A percentile compares a stretch with the other conserved stretches of the same genome.
Conservation (phyloP, 2,113 vertebrate species). For the Atherinomorus stipes region DNA sequence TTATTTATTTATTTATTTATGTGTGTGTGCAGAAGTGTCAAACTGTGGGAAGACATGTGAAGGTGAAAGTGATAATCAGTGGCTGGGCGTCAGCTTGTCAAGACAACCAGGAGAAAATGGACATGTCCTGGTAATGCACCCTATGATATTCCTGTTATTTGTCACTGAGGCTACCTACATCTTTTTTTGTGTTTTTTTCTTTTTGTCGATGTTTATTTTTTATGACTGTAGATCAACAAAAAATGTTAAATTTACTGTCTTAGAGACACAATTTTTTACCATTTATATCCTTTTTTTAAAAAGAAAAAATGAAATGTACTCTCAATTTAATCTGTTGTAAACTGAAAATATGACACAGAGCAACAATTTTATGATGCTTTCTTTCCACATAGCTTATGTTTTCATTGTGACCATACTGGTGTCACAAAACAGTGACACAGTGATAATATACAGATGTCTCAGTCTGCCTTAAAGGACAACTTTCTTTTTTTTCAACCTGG, state of each 20-base stretch:
- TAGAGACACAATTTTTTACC: not conserved
- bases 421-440: not conserved
- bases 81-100: constrained; percentile 95
- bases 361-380: not conserved
- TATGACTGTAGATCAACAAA: not conserved
- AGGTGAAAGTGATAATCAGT: constrained; percentile 92
- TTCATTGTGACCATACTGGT: not conserved
- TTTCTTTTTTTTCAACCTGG: too few species aligned
- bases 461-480: not conserved
- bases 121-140: constrained; percentile 85
- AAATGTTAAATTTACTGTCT: not conserved
- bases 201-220: not conserved
- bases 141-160: not conserved
- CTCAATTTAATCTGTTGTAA: not conserved
- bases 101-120: constrained; percentile 84
- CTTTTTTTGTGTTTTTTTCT: not conserved
- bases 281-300: not conserved
- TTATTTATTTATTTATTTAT: not conserved
- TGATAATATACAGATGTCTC: not conserved
- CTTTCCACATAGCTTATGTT: not conserved
- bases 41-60: constrained; percentile 90
- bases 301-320: too few species aligned
- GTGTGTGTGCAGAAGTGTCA: constrained; percentile 76
- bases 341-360: not conserved
- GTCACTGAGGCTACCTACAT: not conserved